Base-by-base conservation (phyloP, 2,797 vertebrate species). In the Dallia pectoralis region DNA sequence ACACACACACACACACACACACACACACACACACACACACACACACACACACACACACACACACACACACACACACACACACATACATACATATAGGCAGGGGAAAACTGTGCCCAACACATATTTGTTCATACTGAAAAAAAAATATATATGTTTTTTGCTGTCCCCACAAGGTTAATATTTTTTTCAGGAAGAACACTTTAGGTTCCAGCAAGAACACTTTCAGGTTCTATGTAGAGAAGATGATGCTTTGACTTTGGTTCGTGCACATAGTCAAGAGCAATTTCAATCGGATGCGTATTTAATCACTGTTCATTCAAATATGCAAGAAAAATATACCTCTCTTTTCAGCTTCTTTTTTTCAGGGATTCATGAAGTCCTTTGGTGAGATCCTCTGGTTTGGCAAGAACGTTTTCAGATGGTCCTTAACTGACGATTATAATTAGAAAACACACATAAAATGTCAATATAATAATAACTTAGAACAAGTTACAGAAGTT, bases 321-420 rank as follows among this genome's bases (percentile, higher is more conserved):
- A 66, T 64, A 61, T 22, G 53, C 53, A 63, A 47, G 2, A 25
- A 8, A 49, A 12, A n/a, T n/a, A n/a, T 74, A 61, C 0, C 48
- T 82, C 87, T 84, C 84, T 72, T 25, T 77, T 63, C 11, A 30
- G 47, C 40, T 74, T 62, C 30, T 22, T 62, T 2, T 69, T 22
- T 15, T 44, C 22, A 32, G n/a, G 72, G 70, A 19, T 71, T 49
- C 30, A 82, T 77, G 65, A 64, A 61, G n/a, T 25, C 22, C 3
- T 81, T 83, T 65, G 48, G 32, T 63, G 56, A 74, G 36, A 11
- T 56, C 27, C 36, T 33, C 56, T 70, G 44, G n/a, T 68, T 14
- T 61, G 30, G n/a, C n/a, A n/a, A n/a, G 0, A 72, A 29, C 3
- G 14, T 51, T 8, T 74, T 63, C 67, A 69, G 63, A 30, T 73